Base-by-base conservation (phyloP, 1,140 invertebrate species). In the Hycleus phaleratus region DNA sequence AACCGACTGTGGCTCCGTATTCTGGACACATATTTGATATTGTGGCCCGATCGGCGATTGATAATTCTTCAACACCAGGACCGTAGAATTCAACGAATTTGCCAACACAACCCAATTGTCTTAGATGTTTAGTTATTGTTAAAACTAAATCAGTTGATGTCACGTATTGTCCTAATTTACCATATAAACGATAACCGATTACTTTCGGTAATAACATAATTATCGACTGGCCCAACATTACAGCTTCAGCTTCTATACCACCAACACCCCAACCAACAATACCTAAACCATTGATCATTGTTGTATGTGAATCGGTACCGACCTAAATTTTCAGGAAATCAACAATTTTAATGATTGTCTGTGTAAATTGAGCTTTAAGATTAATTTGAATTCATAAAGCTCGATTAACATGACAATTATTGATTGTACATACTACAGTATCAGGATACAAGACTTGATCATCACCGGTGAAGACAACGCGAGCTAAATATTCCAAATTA, bases 61-160 rank as follows among this genome's bases (percentile, higher is more conserved):
- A 95, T 1, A 99, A 75, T 56, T 88, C 83, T 1, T 83, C 72
- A 7, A 98, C 92, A 5, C 96, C 95, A 0, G 92, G 85, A 0
- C 97, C 97, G 73, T 91, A 98, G 76, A 99, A 99, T 78, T 98
- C 96, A 2, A 98, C 95, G 78, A 98, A 99, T 72, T 98, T 98
- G 44, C 94, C 95, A 45, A 98, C 96, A 25, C 98, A 95, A 48
- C 96, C 96, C 46, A 97, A 69, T 73, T 93, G 87, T 32, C 95
- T 81, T 50, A 98, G 79, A 77, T 97, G 89, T 90, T 98, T 98
- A 7, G 95, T 98, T 46, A 98, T 94, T 9, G 95, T 98, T 6
- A 99, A 81, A 4, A 99, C 97, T 46, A 98, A 80, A 81, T 99
- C 97, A 10, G 97, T 99, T 1, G 95, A 96, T 0, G 95, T 99